phyloP scores from a whole-genome alignment of 1,140 invertebrate species.

The Orius insidiosus region DNA sequence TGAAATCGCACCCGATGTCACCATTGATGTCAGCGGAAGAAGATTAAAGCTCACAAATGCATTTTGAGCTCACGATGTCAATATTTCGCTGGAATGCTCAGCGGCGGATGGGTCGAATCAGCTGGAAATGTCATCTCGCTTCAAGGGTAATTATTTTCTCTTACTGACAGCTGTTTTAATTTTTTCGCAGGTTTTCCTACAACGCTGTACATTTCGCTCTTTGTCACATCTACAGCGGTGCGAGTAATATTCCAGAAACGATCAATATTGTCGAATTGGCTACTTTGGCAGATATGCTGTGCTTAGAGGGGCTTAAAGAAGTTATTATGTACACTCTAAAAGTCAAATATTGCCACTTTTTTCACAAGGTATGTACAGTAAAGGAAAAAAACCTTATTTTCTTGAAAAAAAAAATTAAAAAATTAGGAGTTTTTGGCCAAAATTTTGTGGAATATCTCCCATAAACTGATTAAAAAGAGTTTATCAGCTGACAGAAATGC shows the following conservation, averaged over 20 bases:
- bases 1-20: conserved; percentile 70
- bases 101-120: conserved; percentile 64
- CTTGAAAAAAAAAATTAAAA: no score
- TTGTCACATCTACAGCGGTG: conserved; percentile 82
- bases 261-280: conserved; percentile 73
- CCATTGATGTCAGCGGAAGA: conserved; percentile 57
- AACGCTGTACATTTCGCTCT: conserved; percentile 72
- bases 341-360: conserved; percentile 79
- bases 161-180: conserved; percentile 1
- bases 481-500: no score
- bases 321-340: conserved; percentile 72
- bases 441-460: no score
- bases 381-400: background rate
- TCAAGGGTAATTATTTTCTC: conserved; percentile 59
- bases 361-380: conserved; percentile 48
- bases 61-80: conserved; percentile 74
- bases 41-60: conserved; percentile 74
- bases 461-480: no score
- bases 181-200: conserved; percentile 49
- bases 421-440: no score
- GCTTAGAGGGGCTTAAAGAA: conserved; percentile 75
- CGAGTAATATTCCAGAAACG: conserved; percentile 62
- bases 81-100: conserved; percentile 78
- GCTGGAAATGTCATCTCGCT: conserved; percentile 63
- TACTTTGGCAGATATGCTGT: conserved; percentile 70